These are phyloP conservation scores for Galaxias olidus DNA, from an alignment of 2,797 vertebrate genomes.

Conservation along the genomic window DNA sequence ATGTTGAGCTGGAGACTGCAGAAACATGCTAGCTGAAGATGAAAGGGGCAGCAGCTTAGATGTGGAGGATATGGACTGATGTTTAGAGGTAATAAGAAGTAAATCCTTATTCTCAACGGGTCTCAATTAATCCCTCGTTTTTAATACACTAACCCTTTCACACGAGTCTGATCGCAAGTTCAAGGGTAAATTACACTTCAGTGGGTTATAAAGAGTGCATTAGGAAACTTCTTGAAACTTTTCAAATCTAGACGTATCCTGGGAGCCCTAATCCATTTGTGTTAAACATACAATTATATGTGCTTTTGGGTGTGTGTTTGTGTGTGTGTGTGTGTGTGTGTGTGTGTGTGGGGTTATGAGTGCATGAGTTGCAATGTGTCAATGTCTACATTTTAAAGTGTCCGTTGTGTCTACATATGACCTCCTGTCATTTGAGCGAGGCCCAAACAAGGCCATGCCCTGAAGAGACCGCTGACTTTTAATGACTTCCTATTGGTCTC, in stretches of 20 bases:
- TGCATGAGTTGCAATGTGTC: not conserved
- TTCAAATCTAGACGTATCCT: not conserved
- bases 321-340: not conserved
- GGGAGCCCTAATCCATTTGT: not conserved
- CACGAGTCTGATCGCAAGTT: slow-evolving; percentile 7
- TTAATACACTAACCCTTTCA: slow-evolving; percentile 35
- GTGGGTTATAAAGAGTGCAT: no score
- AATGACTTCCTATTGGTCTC: slow-evolving; percentile 42
- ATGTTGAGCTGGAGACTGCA: slow-evolving; percentile 32
- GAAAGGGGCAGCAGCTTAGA: slow-evolving; percentile 59
- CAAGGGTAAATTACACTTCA: not conserved
- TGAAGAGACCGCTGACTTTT: slow-evolving; percentile 44
- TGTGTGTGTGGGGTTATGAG: no score
- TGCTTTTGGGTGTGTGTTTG: not conserved
- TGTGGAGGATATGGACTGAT: slow-evolving; percentile 44
- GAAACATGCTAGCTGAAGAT: slow-evolving; percentile 47
- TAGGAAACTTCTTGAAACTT: no score
- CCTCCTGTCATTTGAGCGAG: slow-evolving; percentile 11
- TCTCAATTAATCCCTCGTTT: slow-evolving; percentile 31
- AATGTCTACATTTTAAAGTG: not conserved
- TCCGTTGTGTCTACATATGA: slow-evolving; percentile 24
- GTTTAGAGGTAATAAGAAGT: slow-evolving; percentile 61
- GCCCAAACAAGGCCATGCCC: slow-evolving; percentile 10
- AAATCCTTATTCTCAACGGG: slow-evolving; percentile 52
- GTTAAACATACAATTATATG: not conserved